These are phyloP conservation scores for Microtus oregoni DNA, from an alignment of 2,113 vertebrate genomes.

Conservation along the genomic window DNA sequence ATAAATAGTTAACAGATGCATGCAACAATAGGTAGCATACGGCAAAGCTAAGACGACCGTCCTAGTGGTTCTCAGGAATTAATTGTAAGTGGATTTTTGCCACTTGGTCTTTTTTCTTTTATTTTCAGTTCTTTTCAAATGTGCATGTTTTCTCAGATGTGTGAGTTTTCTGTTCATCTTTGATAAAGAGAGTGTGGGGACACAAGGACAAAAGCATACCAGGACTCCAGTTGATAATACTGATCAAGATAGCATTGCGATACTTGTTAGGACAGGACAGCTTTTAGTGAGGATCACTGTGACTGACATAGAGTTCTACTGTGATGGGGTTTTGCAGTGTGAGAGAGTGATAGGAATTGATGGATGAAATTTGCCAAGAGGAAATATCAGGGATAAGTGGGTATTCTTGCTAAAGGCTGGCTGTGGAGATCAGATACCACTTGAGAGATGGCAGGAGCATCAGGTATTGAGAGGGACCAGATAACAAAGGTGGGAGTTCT, in stretches of 20 bases:
- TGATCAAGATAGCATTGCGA: background rate
- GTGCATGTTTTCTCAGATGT: background rate
- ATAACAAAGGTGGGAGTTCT: background rate
- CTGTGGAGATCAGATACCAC: background rate
- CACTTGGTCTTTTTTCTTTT: background rate
- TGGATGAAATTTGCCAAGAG: background rate
- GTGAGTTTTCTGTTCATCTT: constrained; percentile 18
- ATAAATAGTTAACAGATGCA: constrained; percentile 46
- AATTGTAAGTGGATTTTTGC: background rate
- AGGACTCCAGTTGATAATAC: constrained; percentile 5
- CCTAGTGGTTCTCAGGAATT: background rate
- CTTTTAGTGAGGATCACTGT: background rate
- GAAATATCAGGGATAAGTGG: background rate
- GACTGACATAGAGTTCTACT: background rate
- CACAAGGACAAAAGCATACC: too few species aligned
- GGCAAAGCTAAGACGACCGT: background rate
- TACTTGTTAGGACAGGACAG: background rate
- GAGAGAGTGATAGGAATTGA: background rate
- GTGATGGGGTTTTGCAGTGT: background rate
- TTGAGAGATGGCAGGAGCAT: background rate
- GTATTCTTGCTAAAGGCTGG: background rate
- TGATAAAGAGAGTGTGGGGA: background rate
- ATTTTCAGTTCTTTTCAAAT: constrained; percentile 42
- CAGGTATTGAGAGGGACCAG: background rate
- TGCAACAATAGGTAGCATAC: background rate